Conservation (phyloP, 2,113 vertebrate genomes). For the Todiramphus chloris region DNA sequence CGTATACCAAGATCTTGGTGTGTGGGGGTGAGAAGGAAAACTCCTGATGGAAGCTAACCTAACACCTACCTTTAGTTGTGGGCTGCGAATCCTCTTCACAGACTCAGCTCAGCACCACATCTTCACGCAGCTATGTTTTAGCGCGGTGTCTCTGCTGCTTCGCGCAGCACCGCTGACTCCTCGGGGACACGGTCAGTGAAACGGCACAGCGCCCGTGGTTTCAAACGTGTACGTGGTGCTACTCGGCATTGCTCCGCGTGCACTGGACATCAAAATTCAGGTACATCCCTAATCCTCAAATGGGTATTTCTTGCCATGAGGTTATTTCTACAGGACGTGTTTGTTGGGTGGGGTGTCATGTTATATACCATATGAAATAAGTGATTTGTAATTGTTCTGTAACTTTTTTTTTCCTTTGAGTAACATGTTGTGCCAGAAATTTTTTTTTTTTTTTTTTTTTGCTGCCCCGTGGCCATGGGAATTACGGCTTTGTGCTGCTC, state of each 20-base stretch:
- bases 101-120: background rate
- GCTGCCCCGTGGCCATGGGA: background rate
- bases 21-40: background rate
- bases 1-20: background rate
- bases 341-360: background rate
- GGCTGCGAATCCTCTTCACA: background rate
- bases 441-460: background rate
- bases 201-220: rapidly evolving
- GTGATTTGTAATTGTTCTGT: background rate
- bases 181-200: background rate
- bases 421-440: background rate
- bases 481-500: rapidly evolving
- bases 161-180: rapidly evolving
- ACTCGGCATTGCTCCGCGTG: rapidly evolving
- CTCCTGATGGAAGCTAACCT: background rate
- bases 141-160: background rate
- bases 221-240: rapidly evolving
- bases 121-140: background rate
- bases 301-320: background rate
- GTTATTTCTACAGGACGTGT: background rate
- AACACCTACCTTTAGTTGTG: background rate
- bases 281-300: rapidly evolving
- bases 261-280: rapidly evolving
- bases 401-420: background rate
- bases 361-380: background rate